Evolutionary conservation across 2,797 vertebrate genomes (phyloP), one percentile per base, ranked within the genome.

Genomic region (Okamejei kenojei): DNA sequence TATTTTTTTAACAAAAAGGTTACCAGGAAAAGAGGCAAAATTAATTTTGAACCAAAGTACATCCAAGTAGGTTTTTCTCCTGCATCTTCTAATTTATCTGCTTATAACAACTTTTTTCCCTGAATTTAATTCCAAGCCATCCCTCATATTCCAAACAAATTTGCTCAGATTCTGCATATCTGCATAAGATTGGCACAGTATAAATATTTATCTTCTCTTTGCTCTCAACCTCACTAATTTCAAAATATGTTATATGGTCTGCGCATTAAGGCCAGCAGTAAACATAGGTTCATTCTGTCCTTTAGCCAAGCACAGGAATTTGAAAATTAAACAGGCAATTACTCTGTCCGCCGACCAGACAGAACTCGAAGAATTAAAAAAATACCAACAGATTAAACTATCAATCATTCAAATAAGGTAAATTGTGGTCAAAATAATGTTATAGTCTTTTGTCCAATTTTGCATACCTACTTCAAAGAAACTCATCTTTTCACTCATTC

Each of bases 241-340:
- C n/a, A 26, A 58, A 61, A 61, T 10, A 21, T 32, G 13, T n/a
- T 77, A 32, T 32, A 65, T 54, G n/a, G 6, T 65, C 29, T 65
- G 61, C 8, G 15, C 84, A 65, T 17, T 32, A 35, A 82, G 63
- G 84, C 61, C 58, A 65, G 63, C 32, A 35, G 13, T 17, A 77
- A n/a, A 77, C 76, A 88, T 19, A 21, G 65, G 15, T 32, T 88
- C 63, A 32, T 68, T 88, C 84, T 65, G 84, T 68, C 61, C 61
- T 88, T 88, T 68, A 63, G 17, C n/a, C 61, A 88, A 68, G 61
- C 45, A 88, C 84, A 88, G n/a, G 84, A 68, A 88, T 68, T n/a
- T 35, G 29, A 63, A 88, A 88, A 68, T 68, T 65, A 63, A 88
- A 93, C 93, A 94, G 94, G 93, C 94, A 94, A 93, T 93, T 17